These are phyloP conservation scores for Paracentrotus lividus DNA, from an alignment of 53 echinoderm and acorn worm species.

Conservation along the genomic window DNA sequence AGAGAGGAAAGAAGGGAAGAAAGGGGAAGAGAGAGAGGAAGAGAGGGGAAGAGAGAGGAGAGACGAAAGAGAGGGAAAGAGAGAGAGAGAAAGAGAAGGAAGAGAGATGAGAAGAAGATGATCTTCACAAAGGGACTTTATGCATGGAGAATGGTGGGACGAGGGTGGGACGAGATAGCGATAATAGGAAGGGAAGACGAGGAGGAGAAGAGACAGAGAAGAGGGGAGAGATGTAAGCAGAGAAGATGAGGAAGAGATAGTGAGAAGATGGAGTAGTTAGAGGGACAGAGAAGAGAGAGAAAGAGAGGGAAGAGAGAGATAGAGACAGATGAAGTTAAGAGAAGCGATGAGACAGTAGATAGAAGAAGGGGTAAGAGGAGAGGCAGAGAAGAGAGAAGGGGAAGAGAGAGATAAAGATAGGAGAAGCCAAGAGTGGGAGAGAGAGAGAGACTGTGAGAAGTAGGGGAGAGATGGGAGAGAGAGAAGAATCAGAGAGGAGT, in stretches of 20 bases:
- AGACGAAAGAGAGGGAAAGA: not conserved
- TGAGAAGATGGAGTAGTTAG: not conserved
- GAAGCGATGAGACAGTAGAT: not conserved
- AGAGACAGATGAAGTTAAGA: not conserved
- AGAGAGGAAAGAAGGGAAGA: not conserved
- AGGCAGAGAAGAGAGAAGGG: no score
- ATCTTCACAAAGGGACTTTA: no score
- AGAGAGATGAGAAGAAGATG: not conserved
- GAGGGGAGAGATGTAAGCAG: no score
- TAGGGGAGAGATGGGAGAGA: not conserved
- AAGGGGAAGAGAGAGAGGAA: slow-evolving; percentile 15
- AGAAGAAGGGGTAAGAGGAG: no score
- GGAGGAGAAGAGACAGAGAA: no score
- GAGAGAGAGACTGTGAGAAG: not conserved
- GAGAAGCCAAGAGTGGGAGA: no score
- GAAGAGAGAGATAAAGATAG: not conserved
- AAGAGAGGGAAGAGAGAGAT: not conserved
- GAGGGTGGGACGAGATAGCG: no score
- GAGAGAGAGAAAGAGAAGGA: not conserved
- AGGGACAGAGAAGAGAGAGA: not conserved
- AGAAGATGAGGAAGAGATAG: no score
- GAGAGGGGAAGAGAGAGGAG: not conserved
- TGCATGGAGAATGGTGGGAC: no score
- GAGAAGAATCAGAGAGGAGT: not conserved
- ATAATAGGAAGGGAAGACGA: not conserved